Percentiles rank a stretch among this genome's conserved stretches.
phyloP scores from a whole-genome alignment of 1,140 invertebrate species.

The Euura saliciscinereae region DNA sequence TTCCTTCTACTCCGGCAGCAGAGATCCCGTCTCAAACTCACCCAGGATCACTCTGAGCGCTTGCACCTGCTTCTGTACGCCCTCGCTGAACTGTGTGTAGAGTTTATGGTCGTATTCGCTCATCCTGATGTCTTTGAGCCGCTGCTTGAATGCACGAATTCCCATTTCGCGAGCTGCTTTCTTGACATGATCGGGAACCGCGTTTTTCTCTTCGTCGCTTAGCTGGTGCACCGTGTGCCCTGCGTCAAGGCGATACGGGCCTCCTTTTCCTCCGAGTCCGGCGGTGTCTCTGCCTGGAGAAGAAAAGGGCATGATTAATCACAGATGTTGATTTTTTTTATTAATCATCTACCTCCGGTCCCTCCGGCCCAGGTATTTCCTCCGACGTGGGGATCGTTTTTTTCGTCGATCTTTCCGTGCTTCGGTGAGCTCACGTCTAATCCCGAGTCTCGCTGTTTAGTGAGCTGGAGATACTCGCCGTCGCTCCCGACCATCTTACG shows the following conservation, averaged over 20 bases:
- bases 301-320: not conserved
- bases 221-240: slow-evolving; percentile 90
- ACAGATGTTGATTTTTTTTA: not conserved
- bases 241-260: slow-evolving; percentile 89
- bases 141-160: slow-evolving; percentile 86
- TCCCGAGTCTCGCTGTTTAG: slow-evolving; percentile 74
- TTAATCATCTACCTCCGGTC: slow-evolving; percentile 70
- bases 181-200: slow-evolving; percentile 87
- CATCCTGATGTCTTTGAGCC: slow-evolving; percentile 92
- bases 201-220: slow-evolving; percentile 88
- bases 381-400: slow-evolving; percentile 90
- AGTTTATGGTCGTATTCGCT: slow-evolving; percentile 89
- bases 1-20: not conserved
- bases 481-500: slow-evolving; percentile 50
- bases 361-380: slow-evolving; percentile 97
- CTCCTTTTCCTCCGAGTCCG: slow-evolving; percentile 92
- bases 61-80: slow-evolving; percentile 79
- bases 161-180: slow-evolving; percentile 93
- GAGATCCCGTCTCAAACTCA: slow-evolving; percentile 22
- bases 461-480: slow-evolving; percentile 72
- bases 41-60: slow-evolving; percentile 70
- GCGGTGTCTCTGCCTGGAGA: slow-evolving; percentile 78
- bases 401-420: slow-evolving; percentile 89
- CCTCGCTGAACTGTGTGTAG: slow-evolving; percentile 81
- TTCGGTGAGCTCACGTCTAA: slow-evolving; percentile 81